Conservation (phyloP, 2,888 invertebrate species). For the Eurois occulta region DNA sequence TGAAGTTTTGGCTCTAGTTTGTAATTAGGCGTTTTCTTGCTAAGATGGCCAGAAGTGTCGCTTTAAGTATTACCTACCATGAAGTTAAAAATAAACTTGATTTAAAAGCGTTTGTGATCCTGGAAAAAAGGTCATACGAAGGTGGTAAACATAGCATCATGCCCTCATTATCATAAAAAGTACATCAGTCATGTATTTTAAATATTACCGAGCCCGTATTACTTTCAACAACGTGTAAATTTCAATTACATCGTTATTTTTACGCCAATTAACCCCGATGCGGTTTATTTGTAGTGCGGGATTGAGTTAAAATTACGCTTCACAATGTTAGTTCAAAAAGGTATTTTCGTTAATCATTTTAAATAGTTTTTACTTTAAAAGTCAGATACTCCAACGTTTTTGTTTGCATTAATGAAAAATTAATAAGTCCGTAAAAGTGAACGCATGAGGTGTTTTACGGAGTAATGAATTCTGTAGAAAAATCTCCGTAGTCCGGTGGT, state of each 20-base stretch:
- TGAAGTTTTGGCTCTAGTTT: conserved; percentile 18
- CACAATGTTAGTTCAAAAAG: conserved; percentile 61
- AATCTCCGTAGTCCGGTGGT: background rate
- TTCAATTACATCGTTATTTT: conserved; percentile 88
- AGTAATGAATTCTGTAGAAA: conserved; percentile 23
- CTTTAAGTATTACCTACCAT: background rate
- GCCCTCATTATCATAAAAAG: conserved; percentile 36
- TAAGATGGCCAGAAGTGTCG: conserved; percentile 6
- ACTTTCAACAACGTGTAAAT: conserved; percentile 75
- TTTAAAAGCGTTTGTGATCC: background rate
- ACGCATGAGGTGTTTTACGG: conserved; percentile 17
- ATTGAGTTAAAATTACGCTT: conserved; percentile 72
- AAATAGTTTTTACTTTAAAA: conserved; percentile 37
- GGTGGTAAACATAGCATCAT: conserved; percentile 2
- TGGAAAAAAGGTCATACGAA: background rate
- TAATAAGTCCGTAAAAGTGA: conserved; percentile 16
- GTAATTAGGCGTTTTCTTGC: conserved; percentile 17
- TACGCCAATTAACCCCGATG: conserved; percentile 85
- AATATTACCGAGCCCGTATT: conserved; percentile 47
- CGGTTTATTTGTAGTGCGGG: conserved; percentile 76
- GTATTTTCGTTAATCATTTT: conserved; percentile 60
- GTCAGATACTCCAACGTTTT: conserved; percentile 19
- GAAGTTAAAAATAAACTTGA: background rate
- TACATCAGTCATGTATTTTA: conserved; percentile 38
- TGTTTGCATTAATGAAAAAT: conserved; percentile 37